Base-by-base conservation (phyloP, 2,888 invertebrate genomes). In the Lycophotia porphyrea region DNA sequence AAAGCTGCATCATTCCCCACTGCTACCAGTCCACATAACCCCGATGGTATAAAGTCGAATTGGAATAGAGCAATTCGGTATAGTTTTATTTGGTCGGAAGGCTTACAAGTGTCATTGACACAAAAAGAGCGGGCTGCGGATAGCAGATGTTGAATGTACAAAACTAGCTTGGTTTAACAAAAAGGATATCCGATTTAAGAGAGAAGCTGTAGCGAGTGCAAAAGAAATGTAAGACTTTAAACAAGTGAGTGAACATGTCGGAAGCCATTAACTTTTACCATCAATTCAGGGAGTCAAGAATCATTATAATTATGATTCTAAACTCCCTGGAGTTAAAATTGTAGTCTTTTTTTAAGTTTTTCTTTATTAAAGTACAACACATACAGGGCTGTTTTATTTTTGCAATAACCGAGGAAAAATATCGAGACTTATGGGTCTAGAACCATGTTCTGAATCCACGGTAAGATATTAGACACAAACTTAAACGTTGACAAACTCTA, bases 121-220 rank as follows among this genome's bases (percentile, higher is more conserved):
- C 91, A 92, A 92, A 93, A 93, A 92, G 88, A 82, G 27, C 55
- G 91, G 89, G 61, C n/a, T 90, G 84, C 90, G 92, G 91, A 93
- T 91, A 92, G 85, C 94, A 94, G 93, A 93, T 94, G 94, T 91
- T 88, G 90, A 88, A 89, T 89, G 89, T 90, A 91, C 88, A 91
- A 92, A 93, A 93, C 88, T 89, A 87, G 90, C 87, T 91, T 87
- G 85, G 84, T 87, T 68, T 27, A 71, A 80, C 70, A 80, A 86
- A 84, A 89, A 91, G 87, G 83, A 84, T 81, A 79, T 74, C n/a
- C 71, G 71, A 65, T 63, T 44, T 55, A 71, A 75, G 71, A 4
- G 4, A 75, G 21, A 80, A 66, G 68, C 52, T 76, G 61, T 55
- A 77, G 63, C 77, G 64, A 47, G 39, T 34, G 34, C 2, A 18